Conservation (phyloP, 2,113 vertebrate genomes). For the Sardina pilchardus region DNA sequence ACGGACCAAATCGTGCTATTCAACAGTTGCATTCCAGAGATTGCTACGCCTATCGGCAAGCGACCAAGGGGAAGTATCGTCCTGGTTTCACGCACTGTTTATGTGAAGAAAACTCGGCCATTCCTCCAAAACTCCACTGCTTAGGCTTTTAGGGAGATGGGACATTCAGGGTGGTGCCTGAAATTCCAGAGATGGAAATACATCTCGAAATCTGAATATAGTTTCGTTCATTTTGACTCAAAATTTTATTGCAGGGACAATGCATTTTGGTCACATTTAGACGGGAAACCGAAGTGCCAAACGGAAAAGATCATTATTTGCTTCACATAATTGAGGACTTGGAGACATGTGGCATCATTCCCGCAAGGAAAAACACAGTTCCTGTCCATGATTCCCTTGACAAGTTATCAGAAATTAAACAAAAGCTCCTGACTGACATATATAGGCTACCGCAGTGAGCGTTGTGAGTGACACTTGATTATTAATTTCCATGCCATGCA, state of each 20-base stretch:
- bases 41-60: slow-evolving; percentile 7
- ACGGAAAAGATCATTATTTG: not conserved
- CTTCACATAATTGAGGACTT: not conserved
- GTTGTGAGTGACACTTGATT: not conserved
- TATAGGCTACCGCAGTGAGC: not conserved
- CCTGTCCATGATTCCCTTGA: not conserved
- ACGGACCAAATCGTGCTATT: not conserved
- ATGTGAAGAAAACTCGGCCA: not conserved
- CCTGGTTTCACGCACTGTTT: slow-evolving; percentile 16
- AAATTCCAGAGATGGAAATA: not conserved
- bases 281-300: not conserved
- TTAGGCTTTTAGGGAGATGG: not conserved
- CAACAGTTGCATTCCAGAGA: slow-evolving; percentile 42
- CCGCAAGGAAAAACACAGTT: not conserved
- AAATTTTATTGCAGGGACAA: not conserved
- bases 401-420: not conserved
- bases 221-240: not conserved
- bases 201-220: not conserved
- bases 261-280: not conserved
- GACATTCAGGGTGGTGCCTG: not conserved
- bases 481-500: not conserved
- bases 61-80: slow-evolving; percentile 31
- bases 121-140: not conserved
- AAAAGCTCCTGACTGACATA: not conserved
- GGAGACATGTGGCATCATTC: not conserved